phyloP scores from a whole-genome alignment of 2,113 vertebrate species.

The Chinchilla lanigera region DNA sequence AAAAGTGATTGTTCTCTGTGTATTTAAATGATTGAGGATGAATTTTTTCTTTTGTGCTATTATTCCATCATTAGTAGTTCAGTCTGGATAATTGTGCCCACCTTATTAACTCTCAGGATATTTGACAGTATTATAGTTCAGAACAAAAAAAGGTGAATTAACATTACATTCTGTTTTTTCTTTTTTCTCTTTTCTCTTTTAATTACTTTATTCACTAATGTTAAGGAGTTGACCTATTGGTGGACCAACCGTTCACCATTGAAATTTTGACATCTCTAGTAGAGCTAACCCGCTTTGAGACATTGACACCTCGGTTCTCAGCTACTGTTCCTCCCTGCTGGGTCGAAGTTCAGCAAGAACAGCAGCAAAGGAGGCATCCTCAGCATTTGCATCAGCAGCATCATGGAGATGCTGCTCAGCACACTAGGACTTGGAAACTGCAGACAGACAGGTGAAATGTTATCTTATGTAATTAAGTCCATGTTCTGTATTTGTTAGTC shows the following conservation, averaged over 20 bases:
- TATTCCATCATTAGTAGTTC: background rate
- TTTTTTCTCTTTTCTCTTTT: background rate
- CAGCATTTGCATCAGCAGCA: slow-evolving; percentile 99
- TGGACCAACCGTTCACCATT: slow-evolving; percentile 94
- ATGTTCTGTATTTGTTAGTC: background rate
- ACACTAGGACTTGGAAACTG: slow-evolving; percentile 98
- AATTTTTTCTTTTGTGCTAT: background rate
- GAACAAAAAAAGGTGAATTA: slow-evolving; percentile 39
- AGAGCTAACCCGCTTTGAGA: slow-evolving; percentile 98
- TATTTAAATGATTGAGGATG: slow-evolving; percentile 26
- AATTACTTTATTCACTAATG: slow-evolving; percentile 31
- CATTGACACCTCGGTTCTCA: slow-evolving; percentile 97
- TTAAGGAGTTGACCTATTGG: slow-evolving; percentile 96
- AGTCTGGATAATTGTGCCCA: background rate
- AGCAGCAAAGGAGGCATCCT: slow-evolving; percentile 97
- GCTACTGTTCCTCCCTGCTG: slow-evolving; percentile 98
- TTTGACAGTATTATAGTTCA: slow-evolving; percentile 19
- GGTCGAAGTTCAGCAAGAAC: slow-evolving; percentile 99
- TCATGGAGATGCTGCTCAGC: slow-evolving; percentile 98
- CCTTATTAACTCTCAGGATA: background rate
- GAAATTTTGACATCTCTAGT: slow-evolving; percentile 96
- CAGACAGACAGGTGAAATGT: slow-evolving; percentile 93
- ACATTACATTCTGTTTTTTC: background rate
- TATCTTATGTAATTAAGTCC: background rate
- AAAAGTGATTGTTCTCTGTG: background rate